Evolutionary conservation across 2,888 invertebrate genomes (phyloP).

Genomic region (Papilio demoleus): DNA sequence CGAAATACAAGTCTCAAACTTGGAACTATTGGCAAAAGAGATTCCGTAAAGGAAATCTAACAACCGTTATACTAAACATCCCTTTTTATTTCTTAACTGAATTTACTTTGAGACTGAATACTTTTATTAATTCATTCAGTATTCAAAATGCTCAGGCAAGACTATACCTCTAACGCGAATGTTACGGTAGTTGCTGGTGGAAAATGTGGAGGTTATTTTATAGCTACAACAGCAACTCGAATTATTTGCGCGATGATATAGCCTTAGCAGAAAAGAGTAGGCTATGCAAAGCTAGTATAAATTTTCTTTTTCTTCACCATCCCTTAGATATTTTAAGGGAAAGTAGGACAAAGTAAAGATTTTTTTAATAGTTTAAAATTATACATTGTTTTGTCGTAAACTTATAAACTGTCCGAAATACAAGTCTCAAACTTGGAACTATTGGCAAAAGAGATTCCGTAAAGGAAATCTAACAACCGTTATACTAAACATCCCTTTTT

Average conservation of each 20-base stretch:
- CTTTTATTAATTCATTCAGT: no score
- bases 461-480: slow-evolving; percentile 6
- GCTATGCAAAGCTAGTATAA: background rate
- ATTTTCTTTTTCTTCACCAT: background rate
- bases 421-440: slow-evolving; percentile 24
- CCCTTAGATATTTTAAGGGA: background rate
- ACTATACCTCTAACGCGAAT: no score
- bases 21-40: slow-evolving; percentile 8
- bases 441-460: background rate
- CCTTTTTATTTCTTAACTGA: slow-evolving; percentile 2
- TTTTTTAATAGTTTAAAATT: no score
- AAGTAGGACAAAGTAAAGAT: background rate
- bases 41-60: background rate
- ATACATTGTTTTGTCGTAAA: slow-evolving; percentile 40
- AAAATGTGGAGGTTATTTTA: no score
- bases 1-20: slow-evolving; percentile 25
- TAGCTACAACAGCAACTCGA: no score
- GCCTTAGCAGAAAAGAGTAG: no score
- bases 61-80: background rate
- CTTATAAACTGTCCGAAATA: slow-evolving; percentile 32
- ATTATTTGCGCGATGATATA: no score
- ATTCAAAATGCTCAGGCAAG: no score
- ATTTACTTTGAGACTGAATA: background rate
- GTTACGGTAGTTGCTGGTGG: no score
- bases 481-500: background rate